A percentile compares a stretch with the other conserved stretches of the same genome.
Evolutionary conservation across 1,140 invertebrate species (phyloP).

Genomic region (Cotesia chilonis): DNA sequence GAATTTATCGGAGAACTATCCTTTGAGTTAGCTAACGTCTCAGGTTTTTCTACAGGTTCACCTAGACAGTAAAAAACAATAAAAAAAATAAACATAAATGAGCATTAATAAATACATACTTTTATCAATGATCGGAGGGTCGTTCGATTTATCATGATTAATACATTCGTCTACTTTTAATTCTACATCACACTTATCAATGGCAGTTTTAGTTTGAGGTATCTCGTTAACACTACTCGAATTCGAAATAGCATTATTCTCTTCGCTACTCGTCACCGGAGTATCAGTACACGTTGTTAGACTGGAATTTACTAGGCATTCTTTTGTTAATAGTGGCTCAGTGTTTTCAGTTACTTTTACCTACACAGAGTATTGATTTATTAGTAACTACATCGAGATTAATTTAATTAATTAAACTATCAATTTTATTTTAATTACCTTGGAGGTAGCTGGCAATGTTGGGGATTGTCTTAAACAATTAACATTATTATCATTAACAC

Average conservation of each 20-base stretch:
- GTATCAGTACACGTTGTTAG: too few species aligned
- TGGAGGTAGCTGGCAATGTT: background rate
- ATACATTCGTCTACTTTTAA: background rate
- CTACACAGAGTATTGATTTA: background rate
- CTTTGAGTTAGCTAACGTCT: background rate
- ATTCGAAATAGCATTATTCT: background rate
- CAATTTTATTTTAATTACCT: too few species aligned
- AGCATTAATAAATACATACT: background rate
- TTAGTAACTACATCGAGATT: too few species aligned
- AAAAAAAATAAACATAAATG: too few species aligned
- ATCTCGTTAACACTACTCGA: background rate
- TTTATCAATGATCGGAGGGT: background rate
- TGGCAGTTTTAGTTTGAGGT: conserved; percentile 8
- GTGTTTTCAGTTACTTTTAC: conserved; percentile 3
- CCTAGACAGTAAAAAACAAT: too few species aligned
- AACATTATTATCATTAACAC: conserved; percentile 6
- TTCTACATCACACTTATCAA: background rate
- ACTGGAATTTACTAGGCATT: background rate
- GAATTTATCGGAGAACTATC: background rate
- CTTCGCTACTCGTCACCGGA: background rate
- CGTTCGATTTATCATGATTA: background rate
- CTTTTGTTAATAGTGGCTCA: background rate
- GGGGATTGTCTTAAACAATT: background rate
- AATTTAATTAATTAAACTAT: background rate
- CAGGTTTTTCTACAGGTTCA: too few species aligned